These are phyloP conservation scores for Polypedilum vanderplanki DNA, from an alignment of 1,140 invertebrate genomes.

Conservation along the genomic window DNA sequence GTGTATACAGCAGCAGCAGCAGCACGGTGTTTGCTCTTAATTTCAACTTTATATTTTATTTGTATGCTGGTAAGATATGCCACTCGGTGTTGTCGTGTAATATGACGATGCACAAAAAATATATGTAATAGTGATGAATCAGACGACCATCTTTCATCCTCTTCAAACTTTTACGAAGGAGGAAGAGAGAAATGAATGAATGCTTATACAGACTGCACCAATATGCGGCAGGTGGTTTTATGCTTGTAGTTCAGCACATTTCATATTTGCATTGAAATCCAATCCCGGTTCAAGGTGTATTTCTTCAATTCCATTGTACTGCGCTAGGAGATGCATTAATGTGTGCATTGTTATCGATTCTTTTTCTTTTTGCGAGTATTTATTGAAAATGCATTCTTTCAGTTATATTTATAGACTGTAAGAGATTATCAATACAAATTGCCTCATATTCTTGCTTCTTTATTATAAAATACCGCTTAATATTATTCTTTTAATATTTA, in stretches of 20 bases:
- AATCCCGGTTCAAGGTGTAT: constrained; percentile 1
- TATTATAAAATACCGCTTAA: not conserved
- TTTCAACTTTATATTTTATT: constrained; percentile 16
- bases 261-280: constrained; percentile 21
- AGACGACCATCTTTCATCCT: no score
- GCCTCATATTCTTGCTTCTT: not conserved
- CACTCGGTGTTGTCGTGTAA: constrained; percentile 3
- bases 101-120: constrained; percentile 11
- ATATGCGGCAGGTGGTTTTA: constrained; percentile 24
- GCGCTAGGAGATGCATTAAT: no score
- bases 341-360: not conserved
- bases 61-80: not conserved
- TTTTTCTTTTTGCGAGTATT: not conserved
- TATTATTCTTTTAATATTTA: not conserved
- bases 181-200: not conserved
- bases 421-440: constrained; percentile 19
- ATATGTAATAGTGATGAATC: not conserved
- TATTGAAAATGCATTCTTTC: not conserved
- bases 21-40: constrained; percentile 23
- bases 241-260: not conserved
- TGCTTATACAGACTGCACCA: not conserved
- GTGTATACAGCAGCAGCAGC: not conserved
- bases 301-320: not conserved
- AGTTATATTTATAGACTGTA: not conserved
- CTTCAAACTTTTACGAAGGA: not conserved